Evolutionary conservation across 1,140 invertebrate genomes (phyloP).

Genomic region (Nomia melanderi): DNA sequence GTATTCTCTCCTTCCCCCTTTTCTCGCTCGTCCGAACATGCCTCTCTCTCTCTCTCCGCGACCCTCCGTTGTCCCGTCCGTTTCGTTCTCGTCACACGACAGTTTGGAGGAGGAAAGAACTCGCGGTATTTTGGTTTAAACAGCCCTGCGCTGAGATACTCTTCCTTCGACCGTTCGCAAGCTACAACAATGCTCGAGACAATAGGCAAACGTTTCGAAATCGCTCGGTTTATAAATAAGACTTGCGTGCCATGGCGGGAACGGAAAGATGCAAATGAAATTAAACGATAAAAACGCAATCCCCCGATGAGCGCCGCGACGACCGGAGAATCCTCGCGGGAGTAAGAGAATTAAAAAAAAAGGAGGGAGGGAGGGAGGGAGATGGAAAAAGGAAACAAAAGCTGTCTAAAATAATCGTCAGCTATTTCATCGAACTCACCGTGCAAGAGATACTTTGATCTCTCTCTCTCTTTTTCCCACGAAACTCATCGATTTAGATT

Average conservation of each 20-base stretch:
- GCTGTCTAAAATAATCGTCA: slow-evolving; percentile 25
- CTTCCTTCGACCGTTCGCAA: not conserved
- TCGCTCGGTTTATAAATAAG: not conserved
- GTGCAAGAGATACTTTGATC: too few relatives aligned
- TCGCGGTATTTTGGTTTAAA: too few relatives aligned
- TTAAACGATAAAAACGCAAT: not conserved
- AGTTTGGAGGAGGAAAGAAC: not conserved
- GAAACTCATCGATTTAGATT: too few relatives aligned
- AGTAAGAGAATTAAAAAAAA: not conserved
- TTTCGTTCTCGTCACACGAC: not conserved
- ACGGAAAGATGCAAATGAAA: not conserved
- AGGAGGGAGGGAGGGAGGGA: not conserved
- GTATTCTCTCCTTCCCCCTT: too few relatives aligned
- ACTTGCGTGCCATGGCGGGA: not conserved
- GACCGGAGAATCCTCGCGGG: not conserved
- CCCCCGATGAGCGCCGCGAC: too few relatives aligned
- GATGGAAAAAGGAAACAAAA: slow-evolving; percentile 4
- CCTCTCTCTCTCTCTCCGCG: not conserved
- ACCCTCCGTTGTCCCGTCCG: too few relatives aligned
- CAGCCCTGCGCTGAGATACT: not conserved
- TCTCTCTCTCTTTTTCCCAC: too few relatives aligned
- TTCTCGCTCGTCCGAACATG: not conserved
- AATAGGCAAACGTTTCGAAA: not conserved
- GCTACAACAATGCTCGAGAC: not conserved
- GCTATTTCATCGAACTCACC: too few relatives aligned